Conservation (phyloP, 2,888 invertebrate species). For the Nemurella pictetii region DNA sequence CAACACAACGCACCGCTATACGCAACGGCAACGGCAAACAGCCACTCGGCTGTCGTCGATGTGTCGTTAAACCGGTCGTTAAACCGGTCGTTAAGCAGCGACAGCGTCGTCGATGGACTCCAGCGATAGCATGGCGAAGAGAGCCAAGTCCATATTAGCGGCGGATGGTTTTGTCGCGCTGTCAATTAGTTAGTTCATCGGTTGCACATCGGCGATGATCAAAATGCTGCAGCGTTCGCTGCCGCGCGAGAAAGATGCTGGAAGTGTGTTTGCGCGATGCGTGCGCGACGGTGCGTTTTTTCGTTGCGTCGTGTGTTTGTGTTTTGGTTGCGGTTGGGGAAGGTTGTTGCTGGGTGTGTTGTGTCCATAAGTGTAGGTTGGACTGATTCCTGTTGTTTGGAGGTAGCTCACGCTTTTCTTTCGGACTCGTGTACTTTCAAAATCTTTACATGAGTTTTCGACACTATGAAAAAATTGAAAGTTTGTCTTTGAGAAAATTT, state of each 20-base stretch:
- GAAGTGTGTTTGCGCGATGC: neutral
- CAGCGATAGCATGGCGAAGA: neutral
- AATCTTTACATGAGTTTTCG: too few species aligned
- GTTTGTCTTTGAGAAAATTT: too few species aligned
- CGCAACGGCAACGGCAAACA: neutral
- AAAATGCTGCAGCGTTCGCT: too few species aligned
- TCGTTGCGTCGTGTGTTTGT: neutral
- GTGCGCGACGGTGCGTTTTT: neutral
- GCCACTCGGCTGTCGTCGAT: neutral
- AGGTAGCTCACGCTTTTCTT: too few species aligned
- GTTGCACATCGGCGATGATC: neutral
- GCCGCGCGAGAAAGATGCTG: neutral
- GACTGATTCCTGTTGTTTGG: too few species aligned
- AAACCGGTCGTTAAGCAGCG: neutral
- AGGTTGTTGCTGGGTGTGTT: neutral
- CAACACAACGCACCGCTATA: too few species aligned
- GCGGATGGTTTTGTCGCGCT: neutral
- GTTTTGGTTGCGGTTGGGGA: neutral
- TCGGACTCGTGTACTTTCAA: too few species aligned
- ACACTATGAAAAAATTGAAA: too few species aligned
- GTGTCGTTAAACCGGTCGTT: neutral
- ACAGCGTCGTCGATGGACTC: neutral
- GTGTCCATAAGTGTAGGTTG: neutral
- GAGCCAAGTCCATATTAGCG: neutral
- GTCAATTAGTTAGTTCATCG: neutral